Conservation (phyloP, 1,140 invertebrate species). For the Telenomus remus region DNA sequence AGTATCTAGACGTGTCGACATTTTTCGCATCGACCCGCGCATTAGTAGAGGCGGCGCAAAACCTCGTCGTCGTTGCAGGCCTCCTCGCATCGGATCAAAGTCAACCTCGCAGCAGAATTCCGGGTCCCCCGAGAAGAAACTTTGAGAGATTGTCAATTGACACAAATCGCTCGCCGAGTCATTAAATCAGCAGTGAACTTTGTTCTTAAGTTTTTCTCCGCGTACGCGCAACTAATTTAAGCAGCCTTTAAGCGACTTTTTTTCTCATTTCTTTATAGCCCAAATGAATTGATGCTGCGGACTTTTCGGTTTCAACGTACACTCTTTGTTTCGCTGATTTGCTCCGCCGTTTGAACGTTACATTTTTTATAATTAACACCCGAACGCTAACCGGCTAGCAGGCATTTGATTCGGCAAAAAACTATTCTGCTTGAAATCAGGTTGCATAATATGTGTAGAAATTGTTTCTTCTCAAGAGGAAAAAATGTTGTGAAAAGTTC, state of each 20-base stretch:
- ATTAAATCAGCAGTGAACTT: conserved; percentile 53
- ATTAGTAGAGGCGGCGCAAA: conserved; percentile 58
- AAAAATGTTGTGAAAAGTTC: too few relatives aligned
- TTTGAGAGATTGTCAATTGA: conserved; percentile 48
- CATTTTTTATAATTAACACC: conserved; percentile 45
- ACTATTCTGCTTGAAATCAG: conserved; percentile 30
- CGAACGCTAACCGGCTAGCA: conserved; percentile 35
- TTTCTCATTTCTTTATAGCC: neutral
- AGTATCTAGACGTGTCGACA: conserved; percentile 56
- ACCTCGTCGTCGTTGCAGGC: conserved; percentile 57
- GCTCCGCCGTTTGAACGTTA: conserved; percentile 45
- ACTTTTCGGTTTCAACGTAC: conserved; percentile 7
- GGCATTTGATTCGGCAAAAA: conserved; percentile 38
- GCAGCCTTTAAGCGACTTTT: conserved; percentile 4
- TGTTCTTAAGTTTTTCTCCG: conserved; percentile 13
- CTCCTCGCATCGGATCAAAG: conserved; percentile 53
- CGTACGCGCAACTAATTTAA: conserved; percentile 7
- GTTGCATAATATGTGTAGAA: conserved; percentile 17
- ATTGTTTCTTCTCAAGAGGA: neutral
- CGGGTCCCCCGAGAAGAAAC: conserved; percentile 43
- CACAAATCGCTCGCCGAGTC: conserved; percentile 51
- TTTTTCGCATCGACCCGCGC: conserved; percentile 53
- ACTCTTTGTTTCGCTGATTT: conserved; percentile 22
- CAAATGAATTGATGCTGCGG: conserved; percentile 4
- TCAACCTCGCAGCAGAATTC: conserved; percentile 49